Evolutionary conservation across 2,113 vertebrate genomes (phyloP).

Genomic region (Urocolius indicus): DNA sequence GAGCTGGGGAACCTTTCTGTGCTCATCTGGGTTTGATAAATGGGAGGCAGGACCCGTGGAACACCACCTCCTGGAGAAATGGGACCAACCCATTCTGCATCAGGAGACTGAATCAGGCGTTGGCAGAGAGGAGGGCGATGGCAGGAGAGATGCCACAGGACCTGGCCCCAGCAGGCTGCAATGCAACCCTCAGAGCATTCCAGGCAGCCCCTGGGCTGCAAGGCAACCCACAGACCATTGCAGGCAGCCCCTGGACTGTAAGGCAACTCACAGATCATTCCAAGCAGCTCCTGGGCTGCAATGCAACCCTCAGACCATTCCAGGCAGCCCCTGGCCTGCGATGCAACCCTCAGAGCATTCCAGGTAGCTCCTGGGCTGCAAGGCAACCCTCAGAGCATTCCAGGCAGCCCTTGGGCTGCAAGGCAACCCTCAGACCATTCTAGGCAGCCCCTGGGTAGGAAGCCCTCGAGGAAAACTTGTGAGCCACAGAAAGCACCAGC

Average conservation of each 20-base stretch:
- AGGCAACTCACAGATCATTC: background rate
- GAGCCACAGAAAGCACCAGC: slow-evolving; percentile 29
- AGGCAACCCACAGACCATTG: background rate
- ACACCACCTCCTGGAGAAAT: background rate
- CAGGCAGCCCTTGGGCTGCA: background rate
- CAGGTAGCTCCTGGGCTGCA: background rate
- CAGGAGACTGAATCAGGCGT: fast-evolving
- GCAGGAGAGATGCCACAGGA: background rate
- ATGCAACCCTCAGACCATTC: background rate
- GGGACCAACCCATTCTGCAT: background rate
- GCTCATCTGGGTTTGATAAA: background rate
- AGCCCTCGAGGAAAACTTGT: slow-evolving; percentile 40
- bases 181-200: background rate
- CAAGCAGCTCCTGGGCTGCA: background rate
- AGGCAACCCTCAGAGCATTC: background rate
- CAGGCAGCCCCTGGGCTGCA: background rate
- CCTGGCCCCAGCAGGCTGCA: background rate
- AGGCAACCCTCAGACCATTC: background rate
- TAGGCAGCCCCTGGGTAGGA: background rate
- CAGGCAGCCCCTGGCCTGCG: background rate
- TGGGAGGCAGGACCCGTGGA: background rate
- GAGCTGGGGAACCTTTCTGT: background rate
- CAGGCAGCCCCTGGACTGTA: background rate
- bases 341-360: background rate
- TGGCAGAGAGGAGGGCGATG: background rate